Evolutionary conservation across 2,888 invertebrate species (phyloP), one percentile per base, ranked within the genome.

Genomic region (Catocala fraxini): DNA sequence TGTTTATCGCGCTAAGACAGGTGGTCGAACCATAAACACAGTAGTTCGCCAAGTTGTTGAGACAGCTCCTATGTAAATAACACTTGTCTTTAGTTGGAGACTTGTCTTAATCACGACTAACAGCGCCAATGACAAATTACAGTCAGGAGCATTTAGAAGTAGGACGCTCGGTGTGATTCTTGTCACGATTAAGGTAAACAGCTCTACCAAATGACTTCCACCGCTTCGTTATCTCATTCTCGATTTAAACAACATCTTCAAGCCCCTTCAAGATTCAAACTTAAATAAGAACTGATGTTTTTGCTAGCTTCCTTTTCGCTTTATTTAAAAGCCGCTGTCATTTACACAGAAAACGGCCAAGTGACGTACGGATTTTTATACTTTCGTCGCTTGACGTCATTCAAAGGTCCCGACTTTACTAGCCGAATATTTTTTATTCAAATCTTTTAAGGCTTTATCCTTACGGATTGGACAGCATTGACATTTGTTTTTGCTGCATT

Each of bases 11-110:
- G 41, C 65, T 66, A 74, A 75, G 81, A 81, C 85, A 85, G 86
- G 86, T 87, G 85, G 76, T 73, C 79, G 70, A 72, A 77, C 72
- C 69, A 80, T 82, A 83, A 83, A 89, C 85, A 86, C 60, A 72
- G 73, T 81, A 83, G 84, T 87, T 85, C 82, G 80, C 80, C 35
- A 68, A 78, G 73, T 80, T 84, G 81, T 83, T 74, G 77, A 78
- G 64, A 71, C 65, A 62, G 77, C 73, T 79, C 88, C 89, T 87
- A 78, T 77, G 70, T 80, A 90, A 90, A 90, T 83, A 90, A 25
- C 59, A 71, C 64, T 57, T 64, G 13, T 56, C 56, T 65, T 60
- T 67, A 77, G 73, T 76, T 79, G 65, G 73, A 76, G 67, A 52
- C 70, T 72, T 74, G 71, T 75, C 73, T 76, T 71, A 77, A 65